Conservation (phyloP, 1,140 invertebrate species). For the Cyclargus thomasi region DNA sequence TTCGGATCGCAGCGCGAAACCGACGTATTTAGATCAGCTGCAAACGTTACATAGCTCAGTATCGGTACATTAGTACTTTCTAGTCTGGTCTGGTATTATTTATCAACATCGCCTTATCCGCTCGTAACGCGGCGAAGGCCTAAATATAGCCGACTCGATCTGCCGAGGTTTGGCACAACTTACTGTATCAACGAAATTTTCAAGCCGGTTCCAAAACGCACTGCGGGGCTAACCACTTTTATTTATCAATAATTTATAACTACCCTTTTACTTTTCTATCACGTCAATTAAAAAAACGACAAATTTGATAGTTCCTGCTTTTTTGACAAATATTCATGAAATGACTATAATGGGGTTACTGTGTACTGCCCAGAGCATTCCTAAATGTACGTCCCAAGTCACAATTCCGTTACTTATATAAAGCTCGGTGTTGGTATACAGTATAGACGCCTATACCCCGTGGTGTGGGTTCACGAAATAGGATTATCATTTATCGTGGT, state of each 20-base stretch:
- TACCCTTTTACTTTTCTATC: no score
- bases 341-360: no score
- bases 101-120: slow-evolving; percentile 8
- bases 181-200: background rate
- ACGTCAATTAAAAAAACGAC: no score
- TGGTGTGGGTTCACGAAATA: slow-evolving; percentile 11
- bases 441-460: slow-evolving; percentile 1
- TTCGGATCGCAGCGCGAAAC: background rate
- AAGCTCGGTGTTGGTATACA: no score
- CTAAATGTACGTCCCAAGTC: no score
- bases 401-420: no score
- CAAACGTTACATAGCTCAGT: background rate
- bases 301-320: no score
- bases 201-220: background rate
- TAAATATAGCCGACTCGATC: slow-evolving; percentile 2
- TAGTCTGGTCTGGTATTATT: background rate
- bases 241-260: no score
- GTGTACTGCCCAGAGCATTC: no score
- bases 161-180: slow-evolving; percentile 3
- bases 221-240: background rate
- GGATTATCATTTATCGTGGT: slow-evolving; percentile 14
- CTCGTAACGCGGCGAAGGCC: background rate
- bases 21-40: background rate
- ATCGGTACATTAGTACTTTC: slow-evolving; percentile 3
- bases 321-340: no score